Evolutionary conservation across 2,113 vertebrate species (phyloP), one percentile per base, ranked within the genome.

Genomic region (Peromyscus leucopus): DNA sequence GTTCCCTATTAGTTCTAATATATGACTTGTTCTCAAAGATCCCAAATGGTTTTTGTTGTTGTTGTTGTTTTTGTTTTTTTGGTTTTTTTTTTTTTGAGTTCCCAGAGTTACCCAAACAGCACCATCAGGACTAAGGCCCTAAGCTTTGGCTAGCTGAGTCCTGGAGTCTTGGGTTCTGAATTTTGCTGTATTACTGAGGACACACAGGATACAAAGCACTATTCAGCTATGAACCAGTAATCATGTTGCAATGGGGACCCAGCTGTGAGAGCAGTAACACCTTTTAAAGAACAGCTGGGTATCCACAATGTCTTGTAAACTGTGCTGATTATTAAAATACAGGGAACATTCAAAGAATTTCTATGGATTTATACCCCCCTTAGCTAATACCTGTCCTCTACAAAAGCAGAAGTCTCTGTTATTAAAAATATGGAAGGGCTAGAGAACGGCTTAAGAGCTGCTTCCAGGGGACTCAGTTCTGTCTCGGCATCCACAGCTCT

Each of bases 311-410:
- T 92, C 9, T 74, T 91, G 21, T 61, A 61, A 93, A 87, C 5
- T 88, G 94, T 78, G 28, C 48, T 71, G 84, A 61, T 82, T 63
- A 94, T 74, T 93, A 83, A 90, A 97, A 94, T 88, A 48, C 17
- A 67, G 5, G 92, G 74, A 11, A 90, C 46, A 28, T 87, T 59
- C 22, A 92, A 78, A 96, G 39, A 59, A 59, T 65, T 75, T 91
- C 59, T 82, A 28, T 78, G 22, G 39, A 79, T 82, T 69, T 71
- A 46, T 5, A 91, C 39, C 8, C 42, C 42, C 42, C 4, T 21
- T 5, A 71, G 9, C 22, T 15, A 75, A 61, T 42, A 26, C 36
- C 87, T 19, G 26, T 75, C 36, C 19, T 89, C 2, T 55, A 39
- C 74, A 2, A 90, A 87, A 95, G 74, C 28, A 78, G 59, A 46